Evolutionary conservation across 2,113 vertebrate genomes (phyloP).

Genomic region (Nothocercus julius): DNA sequence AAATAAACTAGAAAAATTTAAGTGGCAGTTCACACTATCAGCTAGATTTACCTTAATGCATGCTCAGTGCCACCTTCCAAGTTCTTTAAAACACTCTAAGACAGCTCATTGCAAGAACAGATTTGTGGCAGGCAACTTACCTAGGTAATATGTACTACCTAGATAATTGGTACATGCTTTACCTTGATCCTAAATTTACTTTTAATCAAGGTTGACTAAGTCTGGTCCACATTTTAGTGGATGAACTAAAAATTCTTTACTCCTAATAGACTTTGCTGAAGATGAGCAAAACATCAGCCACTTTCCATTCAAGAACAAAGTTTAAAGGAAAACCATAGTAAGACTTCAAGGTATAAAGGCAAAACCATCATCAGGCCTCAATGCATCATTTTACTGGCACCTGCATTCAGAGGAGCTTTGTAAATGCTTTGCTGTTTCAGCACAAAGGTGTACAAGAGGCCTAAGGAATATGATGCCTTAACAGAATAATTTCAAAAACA

Average conservation of each 20-base stretch:
- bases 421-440: background rate
- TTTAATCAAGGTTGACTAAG: slow-evolving; percentile 52
- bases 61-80: background rate
- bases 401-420: background rate
- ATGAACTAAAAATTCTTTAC: slow-evolving; percentile 7
- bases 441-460: background rate
- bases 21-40: background rate
- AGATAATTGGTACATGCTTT: background rate
- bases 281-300: background rate
- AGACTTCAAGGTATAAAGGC: background rate
- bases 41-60: background rate
- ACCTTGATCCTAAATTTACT: background rate
- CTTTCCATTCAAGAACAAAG: background rate
- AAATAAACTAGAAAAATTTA: background rate
- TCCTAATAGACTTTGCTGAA: slow-evolving; percentile 41
- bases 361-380: slow-evolving; percentile 1
- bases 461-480: background rate
- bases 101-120: background rate
- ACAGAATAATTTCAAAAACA: background rate
- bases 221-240: background rate
- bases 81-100: background rate
- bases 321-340: background rate
- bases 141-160: background rate
- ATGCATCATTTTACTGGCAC: background rate
- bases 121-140: background rate